Evolutionary conservation across 2,113 vertebrate genomes (phyloP), one percentile per base, ranked within the genome.

Genomic region (Menura novaehollandiae): DNA sequence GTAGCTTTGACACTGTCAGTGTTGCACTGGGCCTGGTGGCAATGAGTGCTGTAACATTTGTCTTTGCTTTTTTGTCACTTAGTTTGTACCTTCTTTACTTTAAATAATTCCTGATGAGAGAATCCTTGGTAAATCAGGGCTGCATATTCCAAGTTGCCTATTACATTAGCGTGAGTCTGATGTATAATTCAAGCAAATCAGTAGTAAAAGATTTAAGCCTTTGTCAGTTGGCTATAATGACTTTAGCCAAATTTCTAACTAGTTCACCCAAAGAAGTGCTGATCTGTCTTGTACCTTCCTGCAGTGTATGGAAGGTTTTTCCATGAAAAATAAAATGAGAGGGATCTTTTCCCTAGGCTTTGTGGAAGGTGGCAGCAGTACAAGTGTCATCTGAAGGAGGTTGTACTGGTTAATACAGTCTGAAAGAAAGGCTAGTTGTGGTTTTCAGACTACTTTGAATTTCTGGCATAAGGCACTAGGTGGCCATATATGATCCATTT

Each of bases 171-270:
- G 28, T 5, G 32, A 93, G 49, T 89, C 24, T 95, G 56, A 95
- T 97, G 51, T 95, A 92, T 96, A 97, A 80, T 96, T 97, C 79
- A 96, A 91, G 78, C 80, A 97, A 96, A 96, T 94, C 74, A 77
- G 76, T 95, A 95, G 89, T 95, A 94, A 97, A 97, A 97, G 52
- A 91, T 95, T 95, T 95, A 97, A 96, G 75, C 49, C 53, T 89
- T 90, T 84, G 27, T 46, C 18, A 11, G 20, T 92, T 95, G 93
- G 73, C 68, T 91, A 7, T 88, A 87, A 78, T 10, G 28, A 74
- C 52, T 87, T 87, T 68, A 80, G 46, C n/a, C 43, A 95, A 37
- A 85, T 91, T 96, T 91, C 37, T 74, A n/a, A 39, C 68, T 87
- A 56, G 60, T 37, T 83, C 74, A 94, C 55, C 49, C 67, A 84